A percentile compares a stretch with the other conserved stretches of the same genome.
These are phyloP conservation scores for Chloroclystis v-ata DNA, from an alignment of 2,888 invertebrate genomes.

Conservation along the genomic window DNA sequence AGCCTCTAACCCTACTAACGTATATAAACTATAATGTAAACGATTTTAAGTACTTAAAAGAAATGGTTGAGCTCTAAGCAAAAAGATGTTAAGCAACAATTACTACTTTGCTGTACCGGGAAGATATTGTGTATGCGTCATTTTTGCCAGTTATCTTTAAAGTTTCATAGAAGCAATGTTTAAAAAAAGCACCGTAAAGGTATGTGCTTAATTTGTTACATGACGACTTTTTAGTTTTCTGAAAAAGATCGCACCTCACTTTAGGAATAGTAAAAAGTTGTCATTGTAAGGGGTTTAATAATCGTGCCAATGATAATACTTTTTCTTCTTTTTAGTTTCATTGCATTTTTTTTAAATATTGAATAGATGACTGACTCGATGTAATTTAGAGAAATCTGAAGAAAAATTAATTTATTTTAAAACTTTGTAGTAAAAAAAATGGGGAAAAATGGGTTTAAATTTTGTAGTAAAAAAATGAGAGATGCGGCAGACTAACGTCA, in stretches of 20 bases:
- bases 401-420: too few relatives aligned
- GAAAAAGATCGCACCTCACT: neutral
- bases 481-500: too few relatives aligned
- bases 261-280: neutral
- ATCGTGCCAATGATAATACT: constrained; percentile 6
- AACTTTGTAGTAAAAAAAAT: too few relatives aligned
- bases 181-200: too few relatives aligned
- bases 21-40: constrained; percentile 7
- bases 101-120: constrained; percentile 9
- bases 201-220: constrained; percentile 6
- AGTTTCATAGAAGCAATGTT: neutral
- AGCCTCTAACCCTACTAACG: neutral
- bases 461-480: too few relatives aligned
- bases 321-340: neutral
- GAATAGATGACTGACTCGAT: too few relatives aligned
- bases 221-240: constrained; percentile 8
- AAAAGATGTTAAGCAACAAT: constrained; percentile 5
- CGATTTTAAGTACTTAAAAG: constrained; percentile 4
- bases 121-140: constrained; percentile 18
- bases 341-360: too few relatives aligned
- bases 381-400: too few relatives aligned
- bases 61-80: neutral
- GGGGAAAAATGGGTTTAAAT: too few relatives aligned
- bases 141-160: constrained; percentile 13
- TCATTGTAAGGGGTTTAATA: neutral